Conservation (phyloP, 2,797 vertebrate genomes). For the Acanthurus lineatus region DNA sequence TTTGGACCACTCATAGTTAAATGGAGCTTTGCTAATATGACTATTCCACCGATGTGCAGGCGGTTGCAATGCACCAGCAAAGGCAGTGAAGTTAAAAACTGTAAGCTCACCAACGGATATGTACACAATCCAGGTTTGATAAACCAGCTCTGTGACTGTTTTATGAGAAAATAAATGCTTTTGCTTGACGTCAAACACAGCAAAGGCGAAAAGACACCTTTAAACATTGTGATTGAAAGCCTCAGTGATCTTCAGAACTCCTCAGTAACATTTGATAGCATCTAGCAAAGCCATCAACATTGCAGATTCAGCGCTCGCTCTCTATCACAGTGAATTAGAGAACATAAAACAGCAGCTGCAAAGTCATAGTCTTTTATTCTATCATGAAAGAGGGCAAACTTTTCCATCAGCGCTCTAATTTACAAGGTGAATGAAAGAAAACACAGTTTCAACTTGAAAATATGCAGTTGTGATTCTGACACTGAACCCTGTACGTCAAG, state of each 20-base stretch:
- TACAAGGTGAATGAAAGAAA: not conserved
- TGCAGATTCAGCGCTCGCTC: not conserved
- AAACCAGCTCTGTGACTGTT: not conserved
- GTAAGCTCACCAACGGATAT: not conserved
- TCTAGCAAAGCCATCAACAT: not conserved
- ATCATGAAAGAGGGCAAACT: not conserved
- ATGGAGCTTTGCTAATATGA: no score
- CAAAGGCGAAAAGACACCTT: not conserved
- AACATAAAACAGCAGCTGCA: not conserved
- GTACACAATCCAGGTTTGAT: not conserved
- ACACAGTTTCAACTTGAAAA: not conserved
- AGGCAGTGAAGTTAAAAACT: not conserved
- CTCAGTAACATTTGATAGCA: not conserved
- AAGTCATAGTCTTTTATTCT: no score
- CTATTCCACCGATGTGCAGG: not conserved
- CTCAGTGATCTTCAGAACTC: not conserved
- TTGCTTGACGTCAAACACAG: not conserved
- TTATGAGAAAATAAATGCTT: not conserved
- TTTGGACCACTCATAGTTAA: no score
- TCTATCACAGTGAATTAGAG: no score
- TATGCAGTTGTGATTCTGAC: no score
- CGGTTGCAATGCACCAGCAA: not conserved
- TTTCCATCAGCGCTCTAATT: not conserved
- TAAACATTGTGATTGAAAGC: not conserved
- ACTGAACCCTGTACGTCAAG: no score